Conservation (phyloP, 2,113 vertebrate genomes). For the Pterocles gutturalis region DNA sequence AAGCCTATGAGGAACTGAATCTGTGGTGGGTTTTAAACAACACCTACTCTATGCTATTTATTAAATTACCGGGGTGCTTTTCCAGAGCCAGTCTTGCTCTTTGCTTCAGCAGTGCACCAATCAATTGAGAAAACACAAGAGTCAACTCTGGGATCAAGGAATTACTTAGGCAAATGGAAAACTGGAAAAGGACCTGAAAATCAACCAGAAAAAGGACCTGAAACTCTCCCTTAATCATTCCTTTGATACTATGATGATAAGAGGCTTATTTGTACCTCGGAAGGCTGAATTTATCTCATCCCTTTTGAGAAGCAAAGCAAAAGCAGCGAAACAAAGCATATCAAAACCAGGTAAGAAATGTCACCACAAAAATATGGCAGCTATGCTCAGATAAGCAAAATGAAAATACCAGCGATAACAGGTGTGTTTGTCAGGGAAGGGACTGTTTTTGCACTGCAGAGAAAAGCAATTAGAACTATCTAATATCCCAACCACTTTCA, state of each 20-base stretch:
- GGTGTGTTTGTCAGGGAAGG: not conserved
- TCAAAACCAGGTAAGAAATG: slow-evolving; percentile 15
- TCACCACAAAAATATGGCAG: not conserved
- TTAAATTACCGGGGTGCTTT: not conserved
- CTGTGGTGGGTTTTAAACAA: not conserved
- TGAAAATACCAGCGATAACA: slow-evolving; percentile 10
- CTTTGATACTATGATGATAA: not conserved
- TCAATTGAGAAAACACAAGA: not conserved
- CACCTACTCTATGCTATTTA: not conserved
- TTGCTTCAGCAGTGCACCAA: not conserved
- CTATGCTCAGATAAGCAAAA: slow-evolving; percentile 24
- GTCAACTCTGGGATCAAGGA: not conserved
- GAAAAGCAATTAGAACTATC: not conserved
- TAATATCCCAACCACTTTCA: not conserved
- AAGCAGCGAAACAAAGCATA: not conserved
- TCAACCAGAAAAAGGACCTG: not conserved
- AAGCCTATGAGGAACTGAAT: not conserved
- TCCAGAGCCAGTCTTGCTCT: not conserved
- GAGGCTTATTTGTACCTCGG: not conserved
- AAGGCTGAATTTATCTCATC: slow-evolving; percentile 1
- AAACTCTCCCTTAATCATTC: not conserved
- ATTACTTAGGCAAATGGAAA: slow-evolving; percentile 1
- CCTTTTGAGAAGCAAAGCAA: not conserved
- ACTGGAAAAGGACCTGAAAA: not conserved
- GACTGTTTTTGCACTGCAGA: not conserved